Evolutionary conservation across 2,797 vertebrate genomes (phyloP).

Genomic region (Columba guinea): DNA sequence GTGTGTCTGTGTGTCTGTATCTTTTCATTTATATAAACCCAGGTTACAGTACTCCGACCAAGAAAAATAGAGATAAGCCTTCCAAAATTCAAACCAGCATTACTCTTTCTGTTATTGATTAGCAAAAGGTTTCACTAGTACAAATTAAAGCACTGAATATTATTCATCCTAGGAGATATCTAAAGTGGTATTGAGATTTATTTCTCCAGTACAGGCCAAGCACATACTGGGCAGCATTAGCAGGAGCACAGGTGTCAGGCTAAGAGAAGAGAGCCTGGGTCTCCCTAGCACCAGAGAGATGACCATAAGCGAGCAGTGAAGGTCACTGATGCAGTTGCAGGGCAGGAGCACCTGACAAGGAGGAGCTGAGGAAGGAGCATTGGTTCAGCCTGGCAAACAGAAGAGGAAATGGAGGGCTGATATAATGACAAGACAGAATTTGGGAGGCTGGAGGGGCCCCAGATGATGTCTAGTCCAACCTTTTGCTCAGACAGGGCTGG

Average conservation of each 20-base stretch:
- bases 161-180: background rate
- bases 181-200: background rate
- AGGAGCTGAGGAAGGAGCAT: fast-evolving
- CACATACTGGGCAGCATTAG: background rate
- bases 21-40: background rate
- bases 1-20: background rate
- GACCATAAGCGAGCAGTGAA: background rate
- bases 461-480: background rate
- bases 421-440: background rate
- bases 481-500: background rate
- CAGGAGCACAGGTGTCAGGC: background rate
- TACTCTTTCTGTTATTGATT: background rate
- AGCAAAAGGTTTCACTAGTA: background rate
- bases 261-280: background rate
- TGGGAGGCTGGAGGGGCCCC: background rate
- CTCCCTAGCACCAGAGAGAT: background rate
- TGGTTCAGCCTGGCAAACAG: background rate
- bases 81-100: background rate
- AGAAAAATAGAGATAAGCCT: background rate
- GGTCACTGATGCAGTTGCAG: background rate
- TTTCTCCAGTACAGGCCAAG: background rate
- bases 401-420: background rate
- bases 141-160: background rate
- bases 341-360: background rate
- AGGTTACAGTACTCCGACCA: background rate